Base-by-base conservation (phyloP, 2,888 invertebrate species). In the Cantharis rustica region DNA sequence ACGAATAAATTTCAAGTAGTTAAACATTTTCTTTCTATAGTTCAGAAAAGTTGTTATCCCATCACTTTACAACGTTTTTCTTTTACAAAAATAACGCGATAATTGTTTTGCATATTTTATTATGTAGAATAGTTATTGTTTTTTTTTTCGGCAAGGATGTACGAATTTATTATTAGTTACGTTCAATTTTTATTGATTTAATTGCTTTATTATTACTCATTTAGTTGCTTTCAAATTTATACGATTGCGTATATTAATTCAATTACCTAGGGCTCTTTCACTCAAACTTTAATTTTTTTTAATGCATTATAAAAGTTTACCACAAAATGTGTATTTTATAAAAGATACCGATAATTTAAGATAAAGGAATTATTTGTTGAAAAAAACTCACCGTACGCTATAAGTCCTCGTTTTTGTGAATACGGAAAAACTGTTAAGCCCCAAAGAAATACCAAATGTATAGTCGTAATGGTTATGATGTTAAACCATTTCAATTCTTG, bases 401-500 rank as follows among this genome's bases (percentile, higher is more conserved):
- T 83, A 0, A 92, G 90, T 80, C 88, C 87, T 79, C 90, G 73
- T 77, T 88, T 82, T 79, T 90, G 82, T 63, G 85, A 76, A 5
- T 80, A 75, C 76, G 86, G 86, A 82, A 82, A 88, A n/a, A 84
- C 83, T 5, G 87, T 0, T 5, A 90, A 83, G 75, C 88, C 87
- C 75, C 89, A 81, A 0, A 90, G 0, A 2, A 89, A 88, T 0
- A 89, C 75, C 0, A 91, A 13, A 80, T 93, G 93, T 31, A 92
- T 86, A 10, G 89, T 10, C 1, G 86, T 85, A 64, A 94, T 91
- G 23, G 88, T 86, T 76, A 92, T 88, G 15, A 91, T 88, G 82
- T 92, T 93, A 68, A 86, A 86, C 93, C 93, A 94, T 81, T 91
- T 91, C n/a, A 93, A 87, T 0, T 92, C 91, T 2, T 92, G 91